Base-by-base conservation (phyloP, 2,113 vertebrate genomes). In the Canis aureus region DNA sequence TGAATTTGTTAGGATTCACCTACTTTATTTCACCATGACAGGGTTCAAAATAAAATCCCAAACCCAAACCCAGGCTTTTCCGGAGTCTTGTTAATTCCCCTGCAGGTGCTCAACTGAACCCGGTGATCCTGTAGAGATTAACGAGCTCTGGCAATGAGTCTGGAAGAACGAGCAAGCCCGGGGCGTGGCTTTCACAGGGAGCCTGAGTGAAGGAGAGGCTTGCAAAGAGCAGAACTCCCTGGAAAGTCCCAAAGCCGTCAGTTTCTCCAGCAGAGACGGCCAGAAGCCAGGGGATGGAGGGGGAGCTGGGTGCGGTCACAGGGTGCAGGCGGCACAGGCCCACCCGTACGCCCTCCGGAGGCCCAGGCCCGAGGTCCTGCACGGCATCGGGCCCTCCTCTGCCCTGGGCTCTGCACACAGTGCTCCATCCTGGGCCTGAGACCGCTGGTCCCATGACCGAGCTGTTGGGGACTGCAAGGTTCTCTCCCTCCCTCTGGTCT, bases 271-370 rank as follows among this genome's bases (percentile, higher is more conserved):
- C 51, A 51, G 25, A 32, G 51, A 3, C 0, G 0, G 16, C 76
- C 76, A 11, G 76, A 55, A 53, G 11, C 69, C 4, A 22, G 92
- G 51, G 84, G 8, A 1, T 1, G 1, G 19, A 16, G 23, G n/a
- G n/a, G n/a, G 27, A 23, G 5, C 25, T 0, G 62, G 10, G 73
- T 9, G 23, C 2, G 1, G 71, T 73, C 71, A 7, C 43, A 20
- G 43, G 8, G 8, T 11, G 4, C 49, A 51, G 43, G 27, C 10
- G 25, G 32, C 25, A 35, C 15, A 35, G 43, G 43, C 74, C 12
- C 16, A 23, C 23, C 74, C 43, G 0, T 0, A 13, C 2, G 25
- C 51, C 11, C 3, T 32, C 0, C 2, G 20, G 35, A 27, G 60
- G 22, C 12, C 62, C 7, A 2, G 4, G 22, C 12, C 62, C 4